A percentile compares a stretch with the other conserved stretches of the same genome.
phyloP scores from a whole-genome alignment of 92 coral and sea anemone species.

The Porites rus region DNA sequence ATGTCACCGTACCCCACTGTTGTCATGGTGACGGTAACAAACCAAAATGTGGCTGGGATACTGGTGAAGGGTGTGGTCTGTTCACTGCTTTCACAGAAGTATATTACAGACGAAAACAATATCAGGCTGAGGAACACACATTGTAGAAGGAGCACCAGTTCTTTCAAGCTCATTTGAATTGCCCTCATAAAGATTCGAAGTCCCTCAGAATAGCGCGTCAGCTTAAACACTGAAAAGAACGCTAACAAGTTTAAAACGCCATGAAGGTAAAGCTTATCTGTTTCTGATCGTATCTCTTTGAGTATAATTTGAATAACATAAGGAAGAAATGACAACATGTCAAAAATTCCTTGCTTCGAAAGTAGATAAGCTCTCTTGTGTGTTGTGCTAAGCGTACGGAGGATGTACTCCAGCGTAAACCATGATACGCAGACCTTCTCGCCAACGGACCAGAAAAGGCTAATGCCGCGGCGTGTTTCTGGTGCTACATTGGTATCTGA shows the following conservation, averaged over 20 bases:
- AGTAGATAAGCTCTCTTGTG: constrained; percentile 33
- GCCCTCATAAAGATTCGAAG: constrained; percentile 54
- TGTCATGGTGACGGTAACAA: constrained; percentile 68
- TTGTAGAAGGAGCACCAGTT: constrained; percentile 34
- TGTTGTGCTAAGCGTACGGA: constrained; percentile 42
- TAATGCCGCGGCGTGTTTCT: neutral
- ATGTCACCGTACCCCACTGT: constrained; percentile 77
- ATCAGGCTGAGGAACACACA: constrained; percentile 65
- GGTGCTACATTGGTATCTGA: neutral
- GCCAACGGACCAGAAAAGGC: constrained; percentile 63
- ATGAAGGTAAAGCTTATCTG: constrained; percentile 4
- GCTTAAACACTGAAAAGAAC: constrained; percentile 58
- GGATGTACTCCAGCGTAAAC: constrained; percentile 62
- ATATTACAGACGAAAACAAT: constrained; percentile 58
- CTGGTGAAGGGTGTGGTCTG: constrained; percentile 45
- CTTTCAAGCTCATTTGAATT: constrained; percentile 45
- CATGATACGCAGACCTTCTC: constrained; percentile 60
- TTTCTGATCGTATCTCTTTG: neutral
- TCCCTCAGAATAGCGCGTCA: constrained; percentile 65
- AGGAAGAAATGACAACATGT: constrained; percentile 57
- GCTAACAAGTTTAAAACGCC: constrained; percentile 27
- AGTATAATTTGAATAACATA: constrained; percentile 32
- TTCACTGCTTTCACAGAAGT: constrained; percentile 46
- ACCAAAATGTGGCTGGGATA: constrained; percentile 72
- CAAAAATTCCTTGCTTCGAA: constrained; percentile 60